Conservation (phyloP, 2,888 invertebrate genomes). For the Drosophila atroscutellata region DNA sequence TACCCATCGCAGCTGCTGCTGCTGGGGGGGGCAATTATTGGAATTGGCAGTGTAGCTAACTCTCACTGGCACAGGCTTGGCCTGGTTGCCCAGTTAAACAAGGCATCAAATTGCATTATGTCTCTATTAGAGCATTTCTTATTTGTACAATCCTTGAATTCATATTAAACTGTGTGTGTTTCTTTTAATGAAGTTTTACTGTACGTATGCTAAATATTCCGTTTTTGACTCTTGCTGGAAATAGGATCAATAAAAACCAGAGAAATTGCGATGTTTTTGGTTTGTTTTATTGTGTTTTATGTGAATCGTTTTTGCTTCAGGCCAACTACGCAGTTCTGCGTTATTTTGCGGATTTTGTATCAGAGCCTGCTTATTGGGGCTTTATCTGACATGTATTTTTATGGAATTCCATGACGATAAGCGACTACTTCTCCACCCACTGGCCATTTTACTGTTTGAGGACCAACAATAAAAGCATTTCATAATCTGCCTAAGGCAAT, state of each 20-base stretch:
- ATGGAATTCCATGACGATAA: not conserved
- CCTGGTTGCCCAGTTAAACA: conserved; percentile 44
- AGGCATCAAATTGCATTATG: too few relatives aligned
- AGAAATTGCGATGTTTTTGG: not conserved
- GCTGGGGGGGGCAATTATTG: conserved; percentile 66
- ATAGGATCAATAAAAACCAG: not conserved
- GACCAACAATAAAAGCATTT: not conserved
- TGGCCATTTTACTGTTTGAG: not conserved
- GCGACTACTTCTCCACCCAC: not conserved
- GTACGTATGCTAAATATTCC: too few relatives aligned
- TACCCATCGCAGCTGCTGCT: conserved; percentile 35
- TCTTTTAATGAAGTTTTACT: not conserved
- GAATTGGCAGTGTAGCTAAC: conserved; percentile 56
- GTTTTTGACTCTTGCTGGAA: not conserved
- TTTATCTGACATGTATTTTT: not conserved
- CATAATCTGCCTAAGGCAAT: not conserved
- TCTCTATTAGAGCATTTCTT: not conserved
- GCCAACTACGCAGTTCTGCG: not conserved
- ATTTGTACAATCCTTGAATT: not conserved
- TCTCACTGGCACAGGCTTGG: conserved; percentile 53
- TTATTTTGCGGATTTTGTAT: not conserved
- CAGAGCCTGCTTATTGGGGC: not conserved
- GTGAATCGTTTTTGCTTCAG: not conserved
- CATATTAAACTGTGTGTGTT: not conserved
- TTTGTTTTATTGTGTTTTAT: not conserved